These are phyloP conservation scores for Pseudachorutes palmiensis DNA, from an alignment of 1,140 invertebrate genomes.

Conservation along the genomic window DNA sequence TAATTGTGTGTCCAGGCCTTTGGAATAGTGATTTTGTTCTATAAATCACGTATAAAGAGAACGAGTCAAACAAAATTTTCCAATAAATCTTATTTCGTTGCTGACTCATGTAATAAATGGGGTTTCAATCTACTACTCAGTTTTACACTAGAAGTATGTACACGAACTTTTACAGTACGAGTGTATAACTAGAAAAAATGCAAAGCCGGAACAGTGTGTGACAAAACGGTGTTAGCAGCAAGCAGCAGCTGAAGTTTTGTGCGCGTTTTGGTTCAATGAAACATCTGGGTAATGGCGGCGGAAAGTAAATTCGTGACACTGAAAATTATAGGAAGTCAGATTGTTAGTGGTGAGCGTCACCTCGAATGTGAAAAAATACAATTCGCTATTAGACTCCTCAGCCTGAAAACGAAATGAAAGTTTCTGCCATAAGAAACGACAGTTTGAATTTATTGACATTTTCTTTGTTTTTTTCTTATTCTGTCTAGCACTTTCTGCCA, in stretches of 20 bases:
- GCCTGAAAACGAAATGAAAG: not conserved
- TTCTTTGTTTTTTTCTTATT: constrained; percentile 12
- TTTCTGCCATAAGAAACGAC: not conserved
- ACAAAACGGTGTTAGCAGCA: too few species aligned
- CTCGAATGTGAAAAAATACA: not conserved
- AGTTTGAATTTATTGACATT: constrained; percentile 13
- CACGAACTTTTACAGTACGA: too few species aligned
- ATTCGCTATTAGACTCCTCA: not conserved
- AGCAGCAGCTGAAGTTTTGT: not conserved
- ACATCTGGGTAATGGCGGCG: not conserved
- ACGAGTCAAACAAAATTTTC: too few species aligned
- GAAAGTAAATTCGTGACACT: not conserved
- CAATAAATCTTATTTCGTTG: too few species aligned
- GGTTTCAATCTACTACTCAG: too few species aligned
- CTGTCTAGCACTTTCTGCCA: constrained; percentile 28
- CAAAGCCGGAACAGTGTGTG: too few species aligned
- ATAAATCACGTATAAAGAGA: too few species aligned
- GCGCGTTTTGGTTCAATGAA: not conserved
- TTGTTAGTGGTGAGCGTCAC: not conserved
- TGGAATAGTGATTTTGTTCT: too few species aligned
- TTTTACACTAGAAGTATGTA: too few species aligned
- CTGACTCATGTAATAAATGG: too few species aligned
- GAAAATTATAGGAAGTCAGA: not conserved
- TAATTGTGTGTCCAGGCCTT: too few species aligned
- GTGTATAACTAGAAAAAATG: too few species aligned